Evolutionary conservation across 2,888 invertebrate species (phyloP).

Genomic region (Tipula unca): DNA sequence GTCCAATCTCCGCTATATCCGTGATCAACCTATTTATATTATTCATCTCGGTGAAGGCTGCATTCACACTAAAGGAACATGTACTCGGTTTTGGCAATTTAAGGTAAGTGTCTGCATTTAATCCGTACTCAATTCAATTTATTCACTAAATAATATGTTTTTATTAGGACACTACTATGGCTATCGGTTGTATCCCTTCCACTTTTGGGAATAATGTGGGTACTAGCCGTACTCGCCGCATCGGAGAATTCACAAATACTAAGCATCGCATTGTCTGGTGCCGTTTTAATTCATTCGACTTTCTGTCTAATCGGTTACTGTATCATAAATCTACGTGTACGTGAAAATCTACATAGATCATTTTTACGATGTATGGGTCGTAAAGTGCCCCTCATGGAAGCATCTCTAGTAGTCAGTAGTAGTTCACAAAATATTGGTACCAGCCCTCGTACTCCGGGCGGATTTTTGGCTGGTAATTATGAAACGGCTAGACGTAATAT

Average conservation of each 20-base stretch:
- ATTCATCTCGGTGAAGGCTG: constrained; percentile 79
- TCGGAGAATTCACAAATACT: constrained; percentile 64
- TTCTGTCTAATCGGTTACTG: constrained; percentile 82
- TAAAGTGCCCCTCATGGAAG: constrained; percentile 71
- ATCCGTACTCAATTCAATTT: neutral
- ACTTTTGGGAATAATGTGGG: constrained; percentile 77
- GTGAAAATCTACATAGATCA: constrained; percentile 53
- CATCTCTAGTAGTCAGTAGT: constrained; percentile 62
- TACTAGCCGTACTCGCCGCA: constrained; percentile 68
- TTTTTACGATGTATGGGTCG: constrained; percentile 69
- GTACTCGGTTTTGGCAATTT: constrained; percentile 79
- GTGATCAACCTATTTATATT: constrained; percentile 70
- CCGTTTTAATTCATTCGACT: constrained; percentile 69
- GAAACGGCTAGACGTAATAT: constrained; percentile 64
- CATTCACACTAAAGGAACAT: constrained; percentile 83
- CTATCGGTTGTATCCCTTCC: constrained; percentile 81
- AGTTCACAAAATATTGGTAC: constrained; percentile 68
- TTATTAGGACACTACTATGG: constrained; percentile 66
- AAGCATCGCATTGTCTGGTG: constrained; percentile 67
- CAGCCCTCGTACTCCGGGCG: constrained; percentile 24
- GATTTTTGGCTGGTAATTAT: constrained; percentile 38
- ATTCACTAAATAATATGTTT: constrained; percentile 20
- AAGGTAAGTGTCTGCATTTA: constrained; percentile 42
- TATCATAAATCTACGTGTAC: constrained; percentile 74
- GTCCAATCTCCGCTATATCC: constrained; percentile 75